Base-by-base conservation (phyloP, 2,888 invertebrate species). In the Cacoxenus indagator region DNA sequence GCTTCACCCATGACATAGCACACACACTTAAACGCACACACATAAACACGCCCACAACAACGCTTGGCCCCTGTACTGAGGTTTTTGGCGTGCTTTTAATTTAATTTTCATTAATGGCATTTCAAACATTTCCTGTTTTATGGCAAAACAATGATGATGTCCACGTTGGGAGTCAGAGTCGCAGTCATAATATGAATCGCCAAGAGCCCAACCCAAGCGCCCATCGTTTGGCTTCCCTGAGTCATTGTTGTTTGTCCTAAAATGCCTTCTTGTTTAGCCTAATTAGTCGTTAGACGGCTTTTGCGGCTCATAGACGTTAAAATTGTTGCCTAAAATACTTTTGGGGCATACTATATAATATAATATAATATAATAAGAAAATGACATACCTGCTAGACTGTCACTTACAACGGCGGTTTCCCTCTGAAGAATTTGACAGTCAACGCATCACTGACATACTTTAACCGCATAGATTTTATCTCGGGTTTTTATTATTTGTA, bases 91-190 rank as follows among this genome's bases (percentile, higher is more conserved):
- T 55, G 24, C 55, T 55, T 55, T 48, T 55, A 55, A 70, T 72
- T 57, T 69, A 64, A 72, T 68, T 64, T 54, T 27, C 65, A 70
- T 69, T 69, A 67, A 64, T 37, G 48, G 37, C 61, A 65, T 54
- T 45, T 51, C 26, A 51, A 64, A 57, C 67, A 37, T 54, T 55
- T 67, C 51, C 51, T 17, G 51, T 51, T 51, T n/a, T 51, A 51
- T 51, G 51, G 51, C 51, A 22, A 37, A 14, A 51, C 51, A 51
- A n/a, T 17, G 51, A 51, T 8, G 8, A 14, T 37, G 37, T 14
- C 37, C 8, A 14, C 8, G 37, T 11, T 14, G 14, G 9, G 37
- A 37, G 8, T 37, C 9, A 37, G 9, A 11, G 37, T 14, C 14
- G 37, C 37, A 8, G 14, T 14, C 37, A 37, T 37, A 11, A n/a